Evolutionary conservation across 2,888 invertebrate species (phyloP).

Genomic region (Leistus spinibarbis): DNA sequence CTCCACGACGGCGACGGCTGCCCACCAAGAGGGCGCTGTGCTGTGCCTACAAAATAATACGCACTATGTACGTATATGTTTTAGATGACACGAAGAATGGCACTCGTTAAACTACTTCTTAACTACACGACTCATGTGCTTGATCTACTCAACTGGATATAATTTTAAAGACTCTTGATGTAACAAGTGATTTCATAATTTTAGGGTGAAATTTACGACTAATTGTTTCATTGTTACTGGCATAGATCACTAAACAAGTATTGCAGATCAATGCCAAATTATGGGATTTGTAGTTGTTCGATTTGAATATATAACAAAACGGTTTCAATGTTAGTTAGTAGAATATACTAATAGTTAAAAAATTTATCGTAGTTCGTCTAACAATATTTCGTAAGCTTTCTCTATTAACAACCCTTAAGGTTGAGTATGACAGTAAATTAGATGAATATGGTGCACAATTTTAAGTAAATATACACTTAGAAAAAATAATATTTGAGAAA

Average conservation of each 20-base stretch:
- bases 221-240: not conserved
- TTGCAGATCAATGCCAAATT: not conserved
- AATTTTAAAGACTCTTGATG: not conserved
- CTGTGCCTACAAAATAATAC: not conserved
- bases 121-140: not conserved
- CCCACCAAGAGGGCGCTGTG: not conserved
- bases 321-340: too few relatives aligned
- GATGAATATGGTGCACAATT: too few relatives aligned
- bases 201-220: not conserved
- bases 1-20: not conserved
- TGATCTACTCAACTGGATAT: not conserved
- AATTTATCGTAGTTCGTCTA: too few relatives aligned
- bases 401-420: too few relatives aligned
- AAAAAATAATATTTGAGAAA: too few relatives aligned
- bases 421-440: too few relatives aligned
- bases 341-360: too few relatives aligned
- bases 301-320: too few relatives aligned
- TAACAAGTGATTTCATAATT: not conserved
- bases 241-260: not conserved
- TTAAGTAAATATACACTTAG: too few relatives aligned
- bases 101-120: constrained; percentile 12
- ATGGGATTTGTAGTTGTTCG: too few relatives aligned
- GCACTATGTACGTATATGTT: not conserved
- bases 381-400: too few relatives aligned
- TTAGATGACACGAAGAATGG: constrained; percentile 23